Evolutionary conservation across 2,113 vertebrate genomes (phyloP).

Genomic region (Alligator sinensis): DNA sequence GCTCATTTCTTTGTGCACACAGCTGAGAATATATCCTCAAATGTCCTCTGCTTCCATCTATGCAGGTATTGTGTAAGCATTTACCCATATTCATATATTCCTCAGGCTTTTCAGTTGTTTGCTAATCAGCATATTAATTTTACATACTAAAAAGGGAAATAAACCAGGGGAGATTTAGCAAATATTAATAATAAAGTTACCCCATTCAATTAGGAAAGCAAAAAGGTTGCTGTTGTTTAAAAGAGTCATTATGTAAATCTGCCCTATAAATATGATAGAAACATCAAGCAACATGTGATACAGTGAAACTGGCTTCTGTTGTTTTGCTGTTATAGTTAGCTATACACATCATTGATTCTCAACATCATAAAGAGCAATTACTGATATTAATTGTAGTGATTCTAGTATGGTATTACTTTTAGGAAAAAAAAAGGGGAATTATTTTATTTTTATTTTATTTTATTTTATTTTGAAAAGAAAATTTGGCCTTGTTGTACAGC

Average conservation of each 20-base stretch:
- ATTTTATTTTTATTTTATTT: neutral
- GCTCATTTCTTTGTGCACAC: neutral
- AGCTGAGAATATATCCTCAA: neutral
- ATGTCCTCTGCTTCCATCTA: neutral
- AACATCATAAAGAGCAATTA: constrained; percentile 28
- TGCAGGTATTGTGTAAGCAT: neutral
- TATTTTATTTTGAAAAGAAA: neutral
- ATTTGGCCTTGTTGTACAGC: neutral
- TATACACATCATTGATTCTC: constrained; percentile 39
- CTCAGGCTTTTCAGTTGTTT: neutral
- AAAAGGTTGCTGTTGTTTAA: constrained; percentile 55
- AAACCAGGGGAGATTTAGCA: constrained; percentile 31
- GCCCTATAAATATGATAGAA: constrained; percentile 1
- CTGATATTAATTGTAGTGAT: constrained; percentile 23
- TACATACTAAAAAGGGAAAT: constrained; percentile 2
- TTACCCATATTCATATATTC: neutral
- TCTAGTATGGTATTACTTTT: neutral
- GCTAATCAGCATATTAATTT: constrained; percentile 5
- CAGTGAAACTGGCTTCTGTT: constrained; percentile 28
- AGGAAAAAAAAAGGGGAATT: neutral
- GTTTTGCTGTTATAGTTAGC: constrained; percentile 44
- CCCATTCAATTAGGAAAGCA: constrained; percentile 37
- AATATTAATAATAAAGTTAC: constrained; percentile 44
- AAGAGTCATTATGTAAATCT: constrained; percentile 40
- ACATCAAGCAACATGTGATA: constrained; percentile 18